Conservation (phyloP, 2,888 invertebrate species). For the Microctonus aethiopoides region DNA sequence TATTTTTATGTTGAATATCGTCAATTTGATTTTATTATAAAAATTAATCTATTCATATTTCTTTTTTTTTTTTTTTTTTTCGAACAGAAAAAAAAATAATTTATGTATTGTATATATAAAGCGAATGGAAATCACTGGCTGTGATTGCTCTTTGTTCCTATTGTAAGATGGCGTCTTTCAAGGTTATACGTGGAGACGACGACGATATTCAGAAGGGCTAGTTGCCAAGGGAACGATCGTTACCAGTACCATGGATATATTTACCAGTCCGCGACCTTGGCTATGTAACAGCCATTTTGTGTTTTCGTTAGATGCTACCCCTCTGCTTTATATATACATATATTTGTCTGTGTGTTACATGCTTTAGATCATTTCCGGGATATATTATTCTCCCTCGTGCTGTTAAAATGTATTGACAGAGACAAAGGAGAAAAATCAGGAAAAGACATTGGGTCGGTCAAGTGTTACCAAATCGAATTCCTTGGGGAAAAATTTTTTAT, state of each 20-base stretch:
- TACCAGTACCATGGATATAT: slow-evolving; percentile 39
- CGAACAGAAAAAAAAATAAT: not conserved
- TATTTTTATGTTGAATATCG: too few species aligned
- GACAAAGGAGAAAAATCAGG: not conserved
- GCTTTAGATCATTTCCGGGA: not conserved
- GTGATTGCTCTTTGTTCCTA: slow-evolving; percentile 13
- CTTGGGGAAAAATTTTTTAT: not conserved
- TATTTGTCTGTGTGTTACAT: not conserved
- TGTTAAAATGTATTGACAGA: not conserved
- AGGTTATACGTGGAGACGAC: slow-evolving; percentile 34
- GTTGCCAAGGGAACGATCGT: slow-evolving; percentile 58
- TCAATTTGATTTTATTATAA: too few species aligned
- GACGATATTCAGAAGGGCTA: slow-evolving; percentile 45
- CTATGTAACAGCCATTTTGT: slow-evolving; percentile 44
- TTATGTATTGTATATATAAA: too few species aligned
- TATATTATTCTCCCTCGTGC: not conserved
- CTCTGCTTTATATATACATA: not conserved
- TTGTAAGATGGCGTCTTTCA: slow-evolving; percentile 27
- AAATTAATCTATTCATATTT: too few species aligned
- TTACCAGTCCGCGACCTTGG: slow-evolving; percentile 62
- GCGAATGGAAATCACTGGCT: slow-evolving; percentile 10
- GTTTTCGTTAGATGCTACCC: not conserved
- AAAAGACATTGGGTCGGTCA: slow-evolving; percentile 37
- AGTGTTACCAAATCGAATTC: not conserved
- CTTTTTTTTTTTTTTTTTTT: slow-evolving; percentile 5